Evolutionary conservation across 2,888 invertebrate species (phyloP).

Genomic region (Fissipunctia ypsillon): DNA sequence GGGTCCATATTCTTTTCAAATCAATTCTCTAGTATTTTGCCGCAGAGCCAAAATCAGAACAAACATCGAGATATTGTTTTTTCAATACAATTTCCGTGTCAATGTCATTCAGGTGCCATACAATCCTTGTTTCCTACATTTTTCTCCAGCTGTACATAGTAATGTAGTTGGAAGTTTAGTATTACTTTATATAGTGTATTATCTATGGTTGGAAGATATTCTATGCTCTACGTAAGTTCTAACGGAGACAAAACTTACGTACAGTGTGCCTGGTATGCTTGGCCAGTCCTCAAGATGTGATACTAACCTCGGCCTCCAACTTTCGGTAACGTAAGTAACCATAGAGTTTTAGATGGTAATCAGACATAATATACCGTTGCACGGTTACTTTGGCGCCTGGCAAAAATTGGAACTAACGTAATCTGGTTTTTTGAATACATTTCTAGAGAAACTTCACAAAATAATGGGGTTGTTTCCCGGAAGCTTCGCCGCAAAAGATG

Average conservation of each 20-base stretch:
- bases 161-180: not conserved
- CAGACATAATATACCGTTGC: too few relatives aligned
- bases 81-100: not conserved
- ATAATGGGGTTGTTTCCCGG: too few relatives aligned
- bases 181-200: too few relatives aligned
- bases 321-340: too few relatives aligned
- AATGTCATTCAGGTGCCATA: not conserved
- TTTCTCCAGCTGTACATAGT: not conserved
- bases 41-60: too few relatives aligned
- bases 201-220: constrained; percentile 5
- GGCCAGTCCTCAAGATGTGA: constrained; percentile 1
- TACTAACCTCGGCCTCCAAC: too few relatives aligned
- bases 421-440: not conserved
- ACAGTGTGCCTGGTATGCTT: constrained; percentile 18
- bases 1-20: too few relatives aligned
- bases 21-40: too few relatives aligned
- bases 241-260: not conserved
- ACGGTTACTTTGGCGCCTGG: too few relatives aligned
- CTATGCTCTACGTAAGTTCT: not conserved
- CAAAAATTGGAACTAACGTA: not conserved
- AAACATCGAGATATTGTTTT: too few relatives aligned
- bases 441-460: not conserved
- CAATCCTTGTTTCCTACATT: too few relatives aligned
- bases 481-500: too few relatives aligned
- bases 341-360: not conserved